Evolutionary conservation across 2,113 vertebrate genomes (phyloP).

Genomic region (Serinus canaria): DNA sequence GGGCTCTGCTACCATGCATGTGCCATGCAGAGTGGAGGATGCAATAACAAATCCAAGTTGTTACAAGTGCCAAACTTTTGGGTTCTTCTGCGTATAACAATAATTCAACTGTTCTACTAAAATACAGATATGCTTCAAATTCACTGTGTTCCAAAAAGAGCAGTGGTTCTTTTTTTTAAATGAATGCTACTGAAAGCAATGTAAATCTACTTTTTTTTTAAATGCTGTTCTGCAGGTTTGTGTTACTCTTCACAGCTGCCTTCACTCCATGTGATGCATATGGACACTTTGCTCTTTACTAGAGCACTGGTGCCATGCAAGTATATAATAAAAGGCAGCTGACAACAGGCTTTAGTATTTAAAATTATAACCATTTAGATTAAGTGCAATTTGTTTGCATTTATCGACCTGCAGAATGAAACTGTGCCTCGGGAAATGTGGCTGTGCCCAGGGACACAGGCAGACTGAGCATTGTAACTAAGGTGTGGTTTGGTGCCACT

Average conservation of each 20-base stretch:
- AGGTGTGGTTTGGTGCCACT: slow-evolving; percentile 3
- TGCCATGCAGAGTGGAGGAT: slow-evolving; percentile 33
- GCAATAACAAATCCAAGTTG: slow-evolving; percentile 63
- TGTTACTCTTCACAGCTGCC: slow-evolving; percentile 57
- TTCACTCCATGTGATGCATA: slow-evolving; percentile 15
- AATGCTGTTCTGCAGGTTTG: slow-evolving; percentile 12
- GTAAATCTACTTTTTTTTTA: background rate
- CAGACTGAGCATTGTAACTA: background rate
- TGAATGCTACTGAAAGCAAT: slow-evolving; percentile 18
- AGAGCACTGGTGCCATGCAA: background rate
- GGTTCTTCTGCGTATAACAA: slow-evolving; percentile 16
- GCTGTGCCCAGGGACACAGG: background rate
- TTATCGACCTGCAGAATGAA: slow-evolving; percentile 6
- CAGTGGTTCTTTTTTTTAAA: background rate
- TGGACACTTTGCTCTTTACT: background rate
- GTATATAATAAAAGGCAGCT: background rate
- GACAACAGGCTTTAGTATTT: slow-evolving; percentile 7
- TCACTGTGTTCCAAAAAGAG: slow-evolving; percentile 40
- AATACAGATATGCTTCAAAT: slow-evolving; percentile 46
- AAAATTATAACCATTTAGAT: background rate
- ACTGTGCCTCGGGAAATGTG: background rate
- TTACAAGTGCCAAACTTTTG: slow-evolving; percentile 71
- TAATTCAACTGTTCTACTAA: background rate
- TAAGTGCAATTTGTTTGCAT: slow-evolving; percentile 34
- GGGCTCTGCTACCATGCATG: background rate